A percentile compares a stretch with the other conserved stretches of the same genome.
Evolutionary conservation across 2,797 vertebrate genomes (phyloP).

Genomic region (Centroberyx gerrardi): DNA sequence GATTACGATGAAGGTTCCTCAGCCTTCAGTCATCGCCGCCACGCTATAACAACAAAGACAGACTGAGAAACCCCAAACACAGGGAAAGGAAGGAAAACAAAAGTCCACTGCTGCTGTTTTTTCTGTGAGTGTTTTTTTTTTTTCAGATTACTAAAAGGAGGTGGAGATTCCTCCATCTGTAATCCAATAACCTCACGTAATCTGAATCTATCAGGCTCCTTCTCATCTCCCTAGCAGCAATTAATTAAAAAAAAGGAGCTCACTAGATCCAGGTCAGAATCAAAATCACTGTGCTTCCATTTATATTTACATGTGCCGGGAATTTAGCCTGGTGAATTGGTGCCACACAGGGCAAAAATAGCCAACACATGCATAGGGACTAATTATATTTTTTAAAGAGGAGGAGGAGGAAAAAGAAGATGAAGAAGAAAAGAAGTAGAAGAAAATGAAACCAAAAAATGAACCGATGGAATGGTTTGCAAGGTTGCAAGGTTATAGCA

Average conservation of each 20-base stretch:
- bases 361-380: no score
- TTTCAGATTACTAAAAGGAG: neutral
- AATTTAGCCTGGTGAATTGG: neutral
- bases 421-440: no score
- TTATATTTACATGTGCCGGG: neutral
- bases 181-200: constrained; percentile 23
- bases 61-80: constrained; percentile 2
- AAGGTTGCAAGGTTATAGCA: neutral
- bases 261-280: neutral
- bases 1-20: constrained; percentile 85
- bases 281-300: neutral
- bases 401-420: no score
- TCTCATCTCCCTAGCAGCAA: constrained; percentile 32
- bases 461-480: no score
- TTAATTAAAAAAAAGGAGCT: constrained; percentile 21
- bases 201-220: constrained; percentile 18
- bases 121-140: neutral
- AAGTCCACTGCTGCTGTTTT: neutral
- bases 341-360: no score
- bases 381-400: no score
- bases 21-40: constrained; percentile 43
- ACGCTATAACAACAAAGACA: constrained; percentile 45
- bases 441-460: no score
- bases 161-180: constrained; percentile 28
- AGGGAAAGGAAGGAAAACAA: neutral